Evolutionary conservation across 2,113 vertebrate species (phyloP).

Genomic region (Gallinago jamesoni): DNA sequence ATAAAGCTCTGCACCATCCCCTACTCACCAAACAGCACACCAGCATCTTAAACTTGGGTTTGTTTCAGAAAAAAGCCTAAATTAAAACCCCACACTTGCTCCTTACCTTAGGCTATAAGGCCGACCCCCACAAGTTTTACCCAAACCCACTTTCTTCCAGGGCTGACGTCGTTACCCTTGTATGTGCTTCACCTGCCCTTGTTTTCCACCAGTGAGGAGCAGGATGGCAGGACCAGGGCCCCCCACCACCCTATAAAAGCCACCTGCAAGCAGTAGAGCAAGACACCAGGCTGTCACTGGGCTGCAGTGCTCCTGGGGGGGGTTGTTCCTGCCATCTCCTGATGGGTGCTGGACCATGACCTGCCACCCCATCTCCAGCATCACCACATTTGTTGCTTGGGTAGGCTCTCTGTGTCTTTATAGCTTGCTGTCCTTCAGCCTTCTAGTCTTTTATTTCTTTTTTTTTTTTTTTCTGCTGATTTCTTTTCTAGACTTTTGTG

Average conservation of each 20-base stretch:
- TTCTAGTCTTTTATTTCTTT: not conserved
- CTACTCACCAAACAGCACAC: rapidly evolving
- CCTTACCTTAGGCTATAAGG: rapidly evolving
- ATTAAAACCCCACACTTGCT: not conserved
- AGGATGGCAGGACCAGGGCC: not conserved
- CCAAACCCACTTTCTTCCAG: rapidly evolving
- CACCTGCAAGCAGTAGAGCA: not conserved
- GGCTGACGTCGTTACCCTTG: not conserved
- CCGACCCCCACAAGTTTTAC: rapidly evolving
- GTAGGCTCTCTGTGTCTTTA: rapidly evolving
- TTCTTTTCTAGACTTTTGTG: not conserved
- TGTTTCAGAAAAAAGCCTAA: not conserved
- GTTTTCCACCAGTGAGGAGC: not conserved
- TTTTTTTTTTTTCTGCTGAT: not conserved
- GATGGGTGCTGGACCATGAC: too few species aligned
- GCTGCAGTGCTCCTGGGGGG: rapidly evolving
- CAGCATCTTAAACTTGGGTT: rapidly evolving
- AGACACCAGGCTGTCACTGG: rapidly evolving
- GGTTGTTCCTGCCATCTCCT: not conserved
- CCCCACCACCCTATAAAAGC: not conserved
- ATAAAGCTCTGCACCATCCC: too few species aligned
- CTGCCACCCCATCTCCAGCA: rapidly evolving
- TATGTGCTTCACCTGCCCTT: not conserved
- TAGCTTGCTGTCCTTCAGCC: not conserved
- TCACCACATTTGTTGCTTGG: rapidly evolving